Evolutionary conservation across 2,888 invertebrate species (phyloP), one percentile per base, ranked within the genome.

Genomic region (Oxyteleia sp.): DNA sequence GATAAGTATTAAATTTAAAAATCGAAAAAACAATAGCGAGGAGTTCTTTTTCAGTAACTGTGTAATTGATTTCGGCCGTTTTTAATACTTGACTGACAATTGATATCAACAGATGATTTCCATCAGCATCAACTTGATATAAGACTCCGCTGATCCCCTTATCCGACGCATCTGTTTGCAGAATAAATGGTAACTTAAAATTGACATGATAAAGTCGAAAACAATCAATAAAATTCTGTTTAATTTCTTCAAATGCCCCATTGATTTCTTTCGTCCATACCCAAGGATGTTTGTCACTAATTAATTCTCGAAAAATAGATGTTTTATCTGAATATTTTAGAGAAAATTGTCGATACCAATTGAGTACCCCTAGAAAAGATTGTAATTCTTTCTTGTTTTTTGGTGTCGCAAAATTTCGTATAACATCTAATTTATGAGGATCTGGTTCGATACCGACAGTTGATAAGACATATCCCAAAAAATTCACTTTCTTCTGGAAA

Each of bases 271-370:
- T 18, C 4, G 26, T 55, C 55, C 55, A 55, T 0, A 13, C 0
- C 55, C 55, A 55, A 13, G 55, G 55, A 13, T 55, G 13, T 29
- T 26, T 32, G 1, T 15, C 38, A 4, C 38, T 29, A 23, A 55
- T 26, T 16, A 55, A 13, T 13, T 29, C 32, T 2, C 55, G 26
- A 55, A 55, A 55, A 32, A n/a, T 16, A 15, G 23, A n/a, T 23
- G 15, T n/a, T 15, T 7, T 10, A 32, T 55, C 32, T 4, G 55
- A 1, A 55, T 32, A 55, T 13, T 29, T 55, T 1, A 11, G 1
- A 32, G 1, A 29, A 55, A 55, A 55, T 15, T 29, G 55, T n/a
- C 55, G 23, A 32, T 55, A 55, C 26, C 32, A 55, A 55, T 15
- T 23, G 1, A 23, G 29, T 5, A 55, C 13, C 4, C 55, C 55